phyloP scores from a whole-genome alignment of 2,888 invertebrate species.

The Buathra laborator region DNA sequence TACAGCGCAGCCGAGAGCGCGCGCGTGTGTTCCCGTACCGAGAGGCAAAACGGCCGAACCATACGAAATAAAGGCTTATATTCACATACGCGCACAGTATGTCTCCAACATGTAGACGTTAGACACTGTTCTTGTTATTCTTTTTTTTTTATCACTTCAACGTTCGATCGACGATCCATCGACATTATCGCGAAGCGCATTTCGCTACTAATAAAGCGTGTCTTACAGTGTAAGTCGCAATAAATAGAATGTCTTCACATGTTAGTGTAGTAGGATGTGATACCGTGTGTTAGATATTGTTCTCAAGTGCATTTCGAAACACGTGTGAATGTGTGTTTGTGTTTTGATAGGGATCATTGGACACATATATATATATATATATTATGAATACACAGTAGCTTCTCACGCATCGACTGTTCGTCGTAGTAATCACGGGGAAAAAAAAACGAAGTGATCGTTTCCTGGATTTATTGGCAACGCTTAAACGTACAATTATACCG shows the following conservation, averaged over 20 bases:
- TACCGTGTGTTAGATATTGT: neutral
- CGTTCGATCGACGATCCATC: constrained; percentile 26
- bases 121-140: constrained; percentile 8
- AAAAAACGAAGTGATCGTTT: neutral
- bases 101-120: constrained; percentile 23
- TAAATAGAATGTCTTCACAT: neutral
- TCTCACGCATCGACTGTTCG: neutral
- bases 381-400: neutral
- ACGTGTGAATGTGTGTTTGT: neutral
- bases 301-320: neutral
- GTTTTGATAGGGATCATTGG: neutral
- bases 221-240: neutral
- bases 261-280: neutral
- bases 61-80: neutral
- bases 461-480: neutral
- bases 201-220: neutral
- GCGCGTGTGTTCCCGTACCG: neutral
- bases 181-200: neutral
- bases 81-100: neutral
- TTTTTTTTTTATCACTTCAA: neutral
- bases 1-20: constrained; percentile 12
- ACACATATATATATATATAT: neutral
- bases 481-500: neutral
- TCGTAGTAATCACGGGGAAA: neutral
- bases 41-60: neutral